These are phyloP conservation scores for Conops quadrifasciatus DNA, from an alignment of 2,888 invertebrate species.

Conservation along the genomic window DNA sequence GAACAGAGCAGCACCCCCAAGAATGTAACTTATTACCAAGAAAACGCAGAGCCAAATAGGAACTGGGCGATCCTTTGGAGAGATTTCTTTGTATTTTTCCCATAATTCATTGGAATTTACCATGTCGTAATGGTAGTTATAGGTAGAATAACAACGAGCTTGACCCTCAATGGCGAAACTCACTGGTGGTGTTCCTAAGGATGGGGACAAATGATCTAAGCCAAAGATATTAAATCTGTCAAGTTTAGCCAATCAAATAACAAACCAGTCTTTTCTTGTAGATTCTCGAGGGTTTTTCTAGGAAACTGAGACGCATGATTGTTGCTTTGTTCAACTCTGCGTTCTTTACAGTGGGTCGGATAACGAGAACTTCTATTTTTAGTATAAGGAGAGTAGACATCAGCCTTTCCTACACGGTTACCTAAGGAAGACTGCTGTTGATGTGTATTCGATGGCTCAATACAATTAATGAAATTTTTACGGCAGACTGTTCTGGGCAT, in stretches of 20 bases:
- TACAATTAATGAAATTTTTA: slow-evolving; percentile 36
- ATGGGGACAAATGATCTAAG: slow-evolving; percentile 62
- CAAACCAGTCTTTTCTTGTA: slow-evolving; percentile 44
- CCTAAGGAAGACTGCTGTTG: slow-evolving; percentile 5
- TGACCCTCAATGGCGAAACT: slow-evolving; percentile 73
- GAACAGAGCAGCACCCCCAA: slow-evolving; percentile 88
- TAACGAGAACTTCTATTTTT: slow-evolving; percentile 40
- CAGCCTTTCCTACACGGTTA: background rate
- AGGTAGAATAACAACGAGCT: slow-evolving; percentile 65
- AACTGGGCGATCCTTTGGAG: slow-evolving; percentile 71
- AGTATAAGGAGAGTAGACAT: background rate
- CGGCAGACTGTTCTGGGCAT: slow-evolving; percentile 60
- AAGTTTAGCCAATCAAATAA: slow-evolving; percentile 10
- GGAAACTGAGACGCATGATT: background rate
- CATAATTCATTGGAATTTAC: slow-evolving; percentile 69
- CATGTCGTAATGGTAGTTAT: slow-evolving; percentile 71
- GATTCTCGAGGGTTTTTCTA: slow-evolving; percentile 4
- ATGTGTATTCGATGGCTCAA: slow-evolving; percentile 37
- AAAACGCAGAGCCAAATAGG: slow-evolving; percentile 91
- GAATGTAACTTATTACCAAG: slow-evolving; percentile 87
- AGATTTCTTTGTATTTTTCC: slow-evolving; percentile 63
- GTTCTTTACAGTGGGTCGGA: slow-evolving; percentile 42
- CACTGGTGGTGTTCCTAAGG: slow-evolving; percentile 75
- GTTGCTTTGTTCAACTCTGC: slow-evolving; percentile 40
- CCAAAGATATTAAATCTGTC: background rate